These are phyloP conservation scores for Bimastos eiseni DNA, from an alignment of 2,888 invertebrate species.

Conservation along the genomic window DNA sequence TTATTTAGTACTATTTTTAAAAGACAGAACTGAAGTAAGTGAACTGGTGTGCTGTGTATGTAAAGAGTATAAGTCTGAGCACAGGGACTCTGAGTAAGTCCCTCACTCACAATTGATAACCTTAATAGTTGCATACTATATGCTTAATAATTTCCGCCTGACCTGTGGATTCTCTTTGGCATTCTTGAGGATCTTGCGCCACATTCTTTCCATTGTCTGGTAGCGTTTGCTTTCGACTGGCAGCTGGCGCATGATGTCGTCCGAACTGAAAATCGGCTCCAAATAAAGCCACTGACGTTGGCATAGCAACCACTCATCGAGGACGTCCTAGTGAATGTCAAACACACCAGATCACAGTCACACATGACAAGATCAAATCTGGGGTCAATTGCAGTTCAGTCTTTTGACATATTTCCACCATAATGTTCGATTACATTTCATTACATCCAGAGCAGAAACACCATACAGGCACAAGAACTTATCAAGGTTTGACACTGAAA, in stretches of 20 bases:
- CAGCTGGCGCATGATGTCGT: slow-evolving; percentile 63
- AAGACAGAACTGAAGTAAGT: too few relatives aligned
- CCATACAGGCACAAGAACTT: too few relatives aligned
- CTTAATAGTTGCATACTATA: too few relatives aligned
- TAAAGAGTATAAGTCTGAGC: too few relatives aligned
- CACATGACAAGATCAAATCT: neutral
- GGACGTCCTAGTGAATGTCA: slow-evolving; percentile 55
- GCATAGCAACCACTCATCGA: slow-evolving; percentile 63
- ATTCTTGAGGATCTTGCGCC: slow-evolving; percentile 68
- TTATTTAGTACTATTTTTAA: too few relatives aligned
- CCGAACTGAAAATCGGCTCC: slow-evolving; percentile 64
- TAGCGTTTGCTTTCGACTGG: slow-evolving; percentile 63
- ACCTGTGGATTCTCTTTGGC: slow-evolving; percentile 74
- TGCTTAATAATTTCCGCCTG: slow-evolving; percentile 29
- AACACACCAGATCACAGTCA: neutral
- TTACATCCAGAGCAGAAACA: too few relatives aligned
- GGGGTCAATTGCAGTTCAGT: neutral
- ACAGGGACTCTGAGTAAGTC: too few relatives aligned
- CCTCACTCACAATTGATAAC: too few relatives aligned
- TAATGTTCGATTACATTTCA: neutral
- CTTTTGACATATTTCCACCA: too few relatives aligned
- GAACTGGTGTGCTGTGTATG: too few relatives aligned
- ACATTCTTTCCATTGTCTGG: slow-evolving; percentile 63
- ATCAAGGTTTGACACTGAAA: neutral
- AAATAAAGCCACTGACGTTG: slow-evolving; percentile 63